Conservation (phyloP, 2,113 vertebrate species). For the Odocoileus virginianus region DNA sequence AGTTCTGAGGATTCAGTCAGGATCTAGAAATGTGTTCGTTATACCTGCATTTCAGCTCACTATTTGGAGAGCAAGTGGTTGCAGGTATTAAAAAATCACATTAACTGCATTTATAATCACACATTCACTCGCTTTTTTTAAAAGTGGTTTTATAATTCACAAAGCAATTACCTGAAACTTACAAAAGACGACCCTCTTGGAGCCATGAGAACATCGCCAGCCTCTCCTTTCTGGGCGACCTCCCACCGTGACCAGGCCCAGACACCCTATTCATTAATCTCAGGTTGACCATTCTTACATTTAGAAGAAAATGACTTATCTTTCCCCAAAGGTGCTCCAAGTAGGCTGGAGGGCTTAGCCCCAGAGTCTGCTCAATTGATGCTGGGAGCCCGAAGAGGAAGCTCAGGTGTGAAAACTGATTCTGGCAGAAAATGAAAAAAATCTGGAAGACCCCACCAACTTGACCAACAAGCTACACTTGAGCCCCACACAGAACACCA, state of each 20-base stretch:
- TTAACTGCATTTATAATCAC: not conserved
- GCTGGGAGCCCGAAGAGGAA: not conserved
- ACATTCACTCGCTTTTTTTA: not conserved
- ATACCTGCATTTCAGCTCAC: accelerated
- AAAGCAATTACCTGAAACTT: not conserved
- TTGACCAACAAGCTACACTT: accelerated
- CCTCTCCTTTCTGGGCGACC: not conserved
- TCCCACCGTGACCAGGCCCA: not conserved
- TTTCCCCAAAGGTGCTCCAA: not conserved
- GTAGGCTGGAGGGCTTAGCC: not conserved
- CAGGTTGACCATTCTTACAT: not conserved
- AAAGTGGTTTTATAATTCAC: not conserved
- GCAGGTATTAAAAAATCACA: not conserved
- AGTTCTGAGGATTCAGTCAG: accelerated
- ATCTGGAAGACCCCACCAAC: not conserved
- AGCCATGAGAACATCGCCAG: accelerated
- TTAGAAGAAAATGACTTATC: not conserved
- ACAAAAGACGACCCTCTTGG: not conserved
- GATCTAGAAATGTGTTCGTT: not conserved
- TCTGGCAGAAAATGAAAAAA: not conserved
- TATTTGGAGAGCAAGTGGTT: not conserved
- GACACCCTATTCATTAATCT: not conserved
- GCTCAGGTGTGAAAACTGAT: not conserved
- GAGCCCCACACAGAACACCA: not conserved
- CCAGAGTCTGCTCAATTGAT: accelerated